Evolutionary conservation across 2,888 invertebrate genomes (phyloP).

Genomic region (Leptinotarsa peninsularis): DNA sequence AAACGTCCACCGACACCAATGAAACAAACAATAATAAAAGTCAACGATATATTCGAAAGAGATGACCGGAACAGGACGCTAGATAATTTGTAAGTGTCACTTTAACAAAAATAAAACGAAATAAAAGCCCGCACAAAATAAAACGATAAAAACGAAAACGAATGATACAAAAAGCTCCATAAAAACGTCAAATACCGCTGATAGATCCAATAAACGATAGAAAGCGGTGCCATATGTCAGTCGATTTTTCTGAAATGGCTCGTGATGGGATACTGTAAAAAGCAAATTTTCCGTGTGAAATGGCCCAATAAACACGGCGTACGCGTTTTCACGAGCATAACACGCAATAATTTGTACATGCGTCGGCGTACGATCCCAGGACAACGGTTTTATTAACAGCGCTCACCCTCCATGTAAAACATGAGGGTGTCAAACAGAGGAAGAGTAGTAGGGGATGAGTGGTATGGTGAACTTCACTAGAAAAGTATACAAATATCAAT

Average conservation of each 20-base stretch:
- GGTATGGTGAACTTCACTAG: too few relatives aligned
- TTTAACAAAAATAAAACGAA: conserved; percentile 24
- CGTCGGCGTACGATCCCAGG: neutral
- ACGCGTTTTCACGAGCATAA: neutral
- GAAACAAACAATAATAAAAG: conserved; percentile 9
- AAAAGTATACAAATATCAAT: too few relatives aligned
- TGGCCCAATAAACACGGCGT: conserved; percentile 28
- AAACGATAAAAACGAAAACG: conserved; percentile 35
- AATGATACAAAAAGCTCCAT: conserved; percentile 34
- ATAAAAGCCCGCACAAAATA: conserved; percentile 29
- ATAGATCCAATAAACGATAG: conserved; percentile 42
- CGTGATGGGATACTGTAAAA: conserved; percentile 56
- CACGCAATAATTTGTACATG: conserved; percentile 16
- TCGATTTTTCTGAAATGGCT: conserved; percentile 31
- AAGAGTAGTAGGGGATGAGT: neutral
- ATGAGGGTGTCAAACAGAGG: neutral
- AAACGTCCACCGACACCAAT: conserved; percentile 4
- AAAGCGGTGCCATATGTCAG: conserved; percentile 40
- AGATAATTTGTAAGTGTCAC: conserved; percentile 32
- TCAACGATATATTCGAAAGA: conserved; percentile 9
- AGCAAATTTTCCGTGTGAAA: conserved; percentile 61
- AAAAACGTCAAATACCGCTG: conserved; percentile 42
- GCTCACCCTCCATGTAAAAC: conserved; percentile 4
- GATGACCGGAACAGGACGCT: neutral
- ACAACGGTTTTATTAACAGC: conserved; percentile 14